Evolutionary conservation across 2,888 invertebrate species (phyloP), one percentile per base, ranked within the genome.

Genomic region (Alviniconcha strummeri): DNA sequence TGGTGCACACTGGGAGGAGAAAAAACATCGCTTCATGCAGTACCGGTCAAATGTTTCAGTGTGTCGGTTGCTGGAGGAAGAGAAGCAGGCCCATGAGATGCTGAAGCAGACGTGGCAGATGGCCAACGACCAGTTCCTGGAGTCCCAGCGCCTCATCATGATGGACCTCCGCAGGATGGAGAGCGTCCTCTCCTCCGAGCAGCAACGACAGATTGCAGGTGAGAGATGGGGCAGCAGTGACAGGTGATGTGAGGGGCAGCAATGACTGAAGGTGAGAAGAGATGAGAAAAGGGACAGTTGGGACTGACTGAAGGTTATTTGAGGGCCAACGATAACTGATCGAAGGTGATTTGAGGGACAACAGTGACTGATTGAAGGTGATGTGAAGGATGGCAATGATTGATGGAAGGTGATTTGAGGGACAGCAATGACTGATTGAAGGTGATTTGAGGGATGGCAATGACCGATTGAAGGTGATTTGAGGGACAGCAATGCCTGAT

Each of bases 101-200:
- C 87, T 94, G 85, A 94, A 94, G 88, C 92, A 93, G 84, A 94
- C 94, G 5, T 94, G 94, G 94, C 94, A 94, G 87, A 94, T 94
- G 92, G 94, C 94, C n/a, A 94, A 94, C 87, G 94, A 94, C 86
- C 94, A 94, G 90, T 94, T 94, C 90, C 89, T 94, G 55, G 94
- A 94, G 89, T 92, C 94, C 7, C 94, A 95, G 89, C 89, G 94
- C 5, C 92, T 94, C 15, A 94, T 94, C 90, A 93, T 94, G 90
- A 93, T 93, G 89, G 94, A 94, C 87, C 91, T 94, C 90, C 89
- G 92, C 15, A 87, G 94, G 3, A 94, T 94, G 92, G 94, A 94
- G 85, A 90, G 91, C 82, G 90, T 94, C 4, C 90, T 94, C 80
- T 93, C 94, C 4, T 87, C 92, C 11, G 94, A 94, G 84, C 94